Percentiles rank a stretch among this genome's conserved stretches.
These are phyloP conservation scores for Cisticola juncidis DNA, from an alignment of 2,113 vertebrate genomes.

Conservation along the genomic window DNA sequence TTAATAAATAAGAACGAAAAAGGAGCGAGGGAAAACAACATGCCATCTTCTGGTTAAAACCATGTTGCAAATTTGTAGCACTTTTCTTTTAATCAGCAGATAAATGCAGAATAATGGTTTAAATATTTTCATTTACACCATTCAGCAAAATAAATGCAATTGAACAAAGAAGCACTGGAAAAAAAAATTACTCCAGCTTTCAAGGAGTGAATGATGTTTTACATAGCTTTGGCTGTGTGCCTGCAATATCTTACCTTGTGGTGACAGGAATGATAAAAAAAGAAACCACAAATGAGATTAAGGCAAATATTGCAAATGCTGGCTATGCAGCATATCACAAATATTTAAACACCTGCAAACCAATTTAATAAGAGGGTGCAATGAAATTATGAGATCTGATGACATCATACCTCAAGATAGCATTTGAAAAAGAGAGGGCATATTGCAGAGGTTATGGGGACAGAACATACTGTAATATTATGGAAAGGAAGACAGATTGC, in stretches of 20 bases:
- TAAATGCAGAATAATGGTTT: constrained; percentile 29
- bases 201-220: constrained; percentile 43
- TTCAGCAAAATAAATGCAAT: constrained; percentile 43
- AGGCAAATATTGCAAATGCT: constrained; percentile 55
- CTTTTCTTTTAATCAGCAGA: not conserved
- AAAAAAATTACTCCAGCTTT: constrained; percentile 35
- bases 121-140: constrained; percentile 24
- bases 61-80: constrained; percentile 3
- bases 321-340: not conserved
- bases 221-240: not conserved
- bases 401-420: not conserved
- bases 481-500: constrained; percentile 33
- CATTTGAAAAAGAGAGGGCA: constrained; percentile 29
- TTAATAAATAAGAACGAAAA: constrained; percentile 84
- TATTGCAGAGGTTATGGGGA: not conserved
- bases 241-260: constrained; percentile 58
- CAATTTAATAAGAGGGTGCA: constrained; percentile 2
- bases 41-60: constrained; percentile 57
- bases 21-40: constrained; percentile 58
- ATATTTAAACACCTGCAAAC: constrained; percentile 41
- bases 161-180: constrained; percentile 13
- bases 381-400: constrained; percentile 3
- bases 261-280: constrained; percentile 30
- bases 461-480: not conserved
- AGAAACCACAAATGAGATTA: constrained; percentile 18